Evolutionary conservation across 2,113 vertebrate genomes (phyloP), one percentile per base, ranked within the genome.

Genomic region (Myotis davidii): DNA sequence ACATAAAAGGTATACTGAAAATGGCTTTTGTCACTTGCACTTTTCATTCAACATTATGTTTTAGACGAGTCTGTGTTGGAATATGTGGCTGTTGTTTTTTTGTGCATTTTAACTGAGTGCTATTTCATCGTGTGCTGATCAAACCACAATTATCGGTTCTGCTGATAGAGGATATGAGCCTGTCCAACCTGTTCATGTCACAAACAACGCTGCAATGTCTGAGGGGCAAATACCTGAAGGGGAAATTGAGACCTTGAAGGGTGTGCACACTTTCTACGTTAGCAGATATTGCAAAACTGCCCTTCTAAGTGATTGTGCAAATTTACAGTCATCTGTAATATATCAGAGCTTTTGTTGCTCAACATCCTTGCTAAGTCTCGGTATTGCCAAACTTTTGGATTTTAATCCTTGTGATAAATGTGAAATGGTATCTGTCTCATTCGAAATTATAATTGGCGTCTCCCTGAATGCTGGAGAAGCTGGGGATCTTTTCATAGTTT

Each of bases 11-110:
- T 50, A n/a, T 73, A 78, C 48, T 54, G 14, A 90, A 84, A 59
- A 54, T 27, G 18, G 70, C 72, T 14, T 86, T 83, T 74, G 11
- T 37, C 74, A 61, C n/a, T 93, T 87, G 27, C 29, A 45, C 11
- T 79, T 88, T 87, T 88, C 54, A 81, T 54, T 96, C 84, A 45
- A n/a, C 48, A 23, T 59, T 87, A 65, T 7, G 25, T 92, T 90
- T 83, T 83, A 12, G 14, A 29, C 87, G 77, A 61, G 73, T 78
- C 29, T 54, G 9, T 93, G 29, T 23, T 84, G 48, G 67, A 76
- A 70, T 34, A 64, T 16, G 29, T 73, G 73, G 76, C 17, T 74
- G 13, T 42, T 78, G 65, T 48, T 79, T 83, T 83, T 45, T 42
- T 45, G 73, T 42, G 32, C 48, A 74, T 85, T 81, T 61, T 85